A percentile compares a stretch with the other conserved stretches of the same genome.
These are phyloP conservation scores for Agrochola circellaris DNA, from an alignment of 2,888 invertebrate species.

Conservation along the genomic window DNA sequence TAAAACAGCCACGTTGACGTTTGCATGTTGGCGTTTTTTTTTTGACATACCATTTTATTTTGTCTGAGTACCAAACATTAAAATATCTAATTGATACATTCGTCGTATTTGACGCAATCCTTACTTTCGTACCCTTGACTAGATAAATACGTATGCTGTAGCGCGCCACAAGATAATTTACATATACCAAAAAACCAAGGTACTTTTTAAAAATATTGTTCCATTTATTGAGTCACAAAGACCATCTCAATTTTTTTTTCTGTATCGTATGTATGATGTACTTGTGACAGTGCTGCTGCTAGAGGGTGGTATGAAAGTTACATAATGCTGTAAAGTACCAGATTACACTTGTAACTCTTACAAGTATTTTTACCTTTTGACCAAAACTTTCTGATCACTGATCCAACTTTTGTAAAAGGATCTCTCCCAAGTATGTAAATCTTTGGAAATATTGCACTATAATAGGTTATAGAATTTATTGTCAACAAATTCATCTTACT, in stretches of 20 bases:
- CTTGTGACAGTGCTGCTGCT: not conserved
- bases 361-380: not conserved
- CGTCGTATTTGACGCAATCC: not conserved
- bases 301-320: not conserved
- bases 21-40: constrained; percentile 43
- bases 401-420: not conserved
- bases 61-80: not conserved
- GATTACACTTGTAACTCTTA: not conserved
- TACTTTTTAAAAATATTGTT: not conserved
- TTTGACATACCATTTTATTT: no score
- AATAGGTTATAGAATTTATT: not conserved
- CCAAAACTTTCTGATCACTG: not conserved
- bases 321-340: not conserved
- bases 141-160: not conserved
- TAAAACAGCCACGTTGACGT: constrained; percentile 58
- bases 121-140: not conserved
- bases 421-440: not conserved
- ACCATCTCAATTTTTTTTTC: not conserved
- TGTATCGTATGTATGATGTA: not conserved
- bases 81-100: not conserved
- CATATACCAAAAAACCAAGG: not conserved
- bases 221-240: not conserved
- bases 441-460: not conserved
- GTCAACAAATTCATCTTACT: constrained; percentile 9
- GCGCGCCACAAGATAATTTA: not conserved